A percentile compares a stretch with the other conserved stretches of the same genome.
Conservation (phyloP, 2,113 vertebrate genomes). For the Urocolius indicus region DNA sequence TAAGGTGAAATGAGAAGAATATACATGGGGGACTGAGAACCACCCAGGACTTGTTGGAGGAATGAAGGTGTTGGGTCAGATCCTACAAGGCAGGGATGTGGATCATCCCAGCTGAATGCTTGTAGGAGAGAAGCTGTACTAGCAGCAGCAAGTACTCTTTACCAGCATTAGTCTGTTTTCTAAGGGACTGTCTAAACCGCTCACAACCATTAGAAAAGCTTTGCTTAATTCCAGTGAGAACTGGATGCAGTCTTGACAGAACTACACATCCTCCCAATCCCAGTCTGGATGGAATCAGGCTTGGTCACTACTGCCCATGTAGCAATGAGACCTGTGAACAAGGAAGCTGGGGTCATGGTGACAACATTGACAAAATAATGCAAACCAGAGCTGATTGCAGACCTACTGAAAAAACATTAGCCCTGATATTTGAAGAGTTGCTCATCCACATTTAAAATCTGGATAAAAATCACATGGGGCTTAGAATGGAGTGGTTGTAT, state of each 20-base stretch:
- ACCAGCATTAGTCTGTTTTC: not conserved
- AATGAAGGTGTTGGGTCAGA: not conserved
- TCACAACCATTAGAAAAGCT: not conserved
- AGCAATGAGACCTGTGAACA: not conserved
- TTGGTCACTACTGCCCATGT: not conserved
- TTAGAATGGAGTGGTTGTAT: not conserved
- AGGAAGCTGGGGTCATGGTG: not conserved
- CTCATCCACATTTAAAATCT: not conserved
- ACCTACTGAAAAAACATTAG: not conserved
- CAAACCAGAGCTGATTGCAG: not conserved
- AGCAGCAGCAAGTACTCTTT: not conserved
- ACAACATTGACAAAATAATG: not conserved
- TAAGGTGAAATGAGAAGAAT: not conserved
- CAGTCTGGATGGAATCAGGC: rapidly evolving
- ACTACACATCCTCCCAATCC: not conserved
- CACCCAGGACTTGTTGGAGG: not conserved
- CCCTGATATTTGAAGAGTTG: not conserved
- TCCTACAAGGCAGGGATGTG: not conserved
- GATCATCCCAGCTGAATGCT: not conserved
- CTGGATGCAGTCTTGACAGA: not conserved
- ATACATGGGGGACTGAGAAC: not conserved
- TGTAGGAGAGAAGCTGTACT: not conserved
- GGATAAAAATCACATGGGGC: not conserved
- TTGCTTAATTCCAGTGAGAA: not conserved
- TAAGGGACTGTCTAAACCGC: not conserved